Evolutionary conservation across 2,113 vertebrate genomes (phyloP).

Genomic region (Rhinoderma darwinii): DNA sequence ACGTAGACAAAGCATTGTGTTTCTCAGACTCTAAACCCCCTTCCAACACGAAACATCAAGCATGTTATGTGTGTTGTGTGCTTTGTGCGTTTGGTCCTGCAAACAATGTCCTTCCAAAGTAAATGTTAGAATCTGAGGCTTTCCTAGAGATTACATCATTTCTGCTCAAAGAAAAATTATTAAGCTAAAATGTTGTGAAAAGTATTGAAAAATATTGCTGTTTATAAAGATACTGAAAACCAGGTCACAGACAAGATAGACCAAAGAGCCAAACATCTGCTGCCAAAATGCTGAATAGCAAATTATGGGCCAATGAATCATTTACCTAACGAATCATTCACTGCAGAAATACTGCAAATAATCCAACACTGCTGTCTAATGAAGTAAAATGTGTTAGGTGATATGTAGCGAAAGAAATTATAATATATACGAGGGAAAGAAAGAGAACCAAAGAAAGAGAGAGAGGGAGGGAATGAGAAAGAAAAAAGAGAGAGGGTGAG

Average conservation of each 20-base stretch:
- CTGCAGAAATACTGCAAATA: slow-evolving; percentile 5
- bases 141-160: not conserved
- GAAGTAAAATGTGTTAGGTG: not conserved
- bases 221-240: not conserved
- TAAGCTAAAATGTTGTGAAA: no score
- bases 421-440: no score
- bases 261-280: not conserved
- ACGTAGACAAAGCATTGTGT: not conserved
- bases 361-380: slow-evolving; percentile 8
- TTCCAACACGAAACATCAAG: not conserved
- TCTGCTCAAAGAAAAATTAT: no score
- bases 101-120: not conserved
- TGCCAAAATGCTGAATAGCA: slow-evolving; percentile 32
- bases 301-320: slow-evolving; percentile 1
- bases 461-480: no score
- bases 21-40: not conserved
- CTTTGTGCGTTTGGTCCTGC: no score
- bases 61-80: not conserved
- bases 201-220: not conserved
- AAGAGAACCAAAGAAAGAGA: no score
- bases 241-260: slow-evolving; percentile 7
- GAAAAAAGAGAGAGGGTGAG: no score
- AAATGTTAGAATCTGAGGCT: not conserved
- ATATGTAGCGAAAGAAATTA: no score
- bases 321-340: slow-evolving; percentile 25